These are phyloP conservation scores for Coccyzus lansbergi DNA, from an alignment of 2,797 vertebrate genomes.

Conservation along the genomic window DNA sequence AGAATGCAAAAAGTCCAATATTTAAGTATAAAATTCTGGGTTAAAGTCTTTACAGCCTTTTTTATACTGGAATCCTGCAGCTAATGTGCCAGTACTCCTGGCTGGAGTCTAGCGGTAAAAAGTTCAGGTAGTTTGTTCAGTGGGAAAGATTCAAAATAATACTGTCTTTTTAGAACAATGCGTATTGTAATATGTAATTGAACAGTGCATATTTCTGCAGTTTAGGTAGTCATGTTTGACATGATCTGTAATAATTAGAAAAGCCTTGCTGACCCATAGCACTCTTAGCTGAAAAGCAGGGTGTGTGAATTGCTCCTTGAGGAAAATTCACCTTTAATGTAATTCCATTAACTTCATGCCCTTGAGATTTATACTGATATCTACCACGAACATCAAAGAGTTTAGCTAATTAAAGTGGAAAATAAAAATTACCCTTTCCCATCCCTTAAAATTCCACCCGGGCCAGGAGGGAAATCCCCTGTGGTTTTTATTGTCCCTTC, in stretches of 20 bases:
- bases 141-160: constrained; percentile 17
- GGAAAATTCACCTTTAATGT: constrained; percentile 41
- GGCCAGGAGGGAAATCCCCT: constrained; percentile 52
- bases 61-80: constrained; percentile 5
- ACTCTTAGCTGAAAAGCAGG: constrained; percentile 11
- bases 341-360: constrained; percentile 57
- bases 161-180: background rate
- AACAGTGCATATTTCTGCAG: background rate
- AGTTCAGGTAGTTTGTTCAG: background rate
- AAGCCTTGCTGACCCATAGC: constrained; percentile 40
- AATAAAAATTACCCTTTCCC: constrained; percentile 59
- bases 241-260: constrained; percentile 54
- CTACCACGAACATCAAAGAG: constrained; percentile 54
- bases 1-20: background rate
- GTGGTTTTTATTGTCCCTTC: constrained; percentile 64
- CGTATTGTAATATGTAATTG: background rate
- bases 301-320: constrained; percentile 46
- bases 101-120: background rate
- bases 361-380: constrained; percentile 55
- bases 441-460: constrained; percentile 49
- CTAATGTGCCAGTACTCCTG: background rate
- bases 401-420: constrained; percentile 42
- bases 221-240: constrained; percentile 37
- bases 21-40: constrained; percentile 9
- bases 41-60: constrained; percentile 7